Conservation (phyloP, 2,113 vertebrate species). For the Dasypus novemcinctus region DNA sequence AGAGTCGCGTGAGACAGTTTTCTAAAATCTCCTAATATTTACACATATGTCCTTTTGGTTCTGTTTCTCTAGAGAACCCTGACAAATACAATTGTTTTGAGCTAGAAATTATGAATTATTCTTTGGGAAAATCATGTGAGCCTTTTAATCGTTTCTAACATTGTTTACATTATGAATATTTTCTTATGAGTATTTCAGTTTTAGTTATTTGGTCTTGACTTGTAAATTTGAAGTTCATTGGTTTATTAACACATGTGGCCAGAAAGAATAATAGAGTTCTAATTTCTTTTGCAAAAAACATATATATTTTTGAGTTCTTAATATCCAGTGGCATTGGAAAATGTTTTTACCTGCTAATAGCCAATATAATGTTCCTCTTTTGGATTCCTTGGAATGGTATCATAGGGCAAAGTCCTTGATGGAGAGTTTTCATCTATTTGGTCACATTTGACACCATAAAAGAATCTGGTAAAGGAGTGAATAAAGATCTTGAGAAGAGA, state of each 20-base stretch:
- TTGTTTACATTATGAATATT: slow-evolving; percentile 27
- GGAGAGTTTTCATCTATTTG: background rate
- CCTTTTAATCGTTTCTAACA: slow-evolving; percentile 5
- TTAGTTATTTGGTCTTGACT: slow-evolving; percentile 25
- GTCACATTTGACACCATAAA: background rate
- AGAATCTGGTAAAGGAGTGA: background rate
- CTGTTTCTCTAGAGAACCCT: no score
- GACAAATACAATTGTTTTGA: background rate
- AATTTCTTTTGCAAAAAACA: slow-evolving; percentile 11
- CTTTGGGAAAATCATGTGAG: background rate
- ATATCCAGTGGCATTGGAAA: slow-evolving; percentile 18
- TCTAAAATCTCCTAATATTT: no score
- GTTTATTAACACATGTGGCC: slow-evolving; percentile 1
- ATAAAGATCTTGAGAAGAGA: background rate
- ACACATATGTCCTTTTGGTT: no score
- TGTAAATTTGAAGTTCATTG: slow-evolving; percentile 37
- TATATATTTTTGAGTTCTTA: background rate
- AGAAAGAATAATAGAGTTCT: slow-evolving; percentile 45
- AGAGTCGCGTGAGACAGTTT: no score
- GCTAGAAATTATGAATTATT: slow-evolving; percentile 18
- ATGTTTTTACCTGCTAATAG: slow-evolving; percentile 14
- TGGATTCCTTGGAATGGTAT: background rate
- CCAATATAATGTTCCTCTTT: background rate
- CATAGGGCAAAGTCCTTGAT: background rate
- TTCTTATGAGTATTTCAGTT: slow-evolving; percentile 34